A percentile compares a stretch with the other conserved stretches of the same genome.
Conservation (phyloP, 92 coral and sea anemone species). For the Phenganax stokvisi region DNA sequence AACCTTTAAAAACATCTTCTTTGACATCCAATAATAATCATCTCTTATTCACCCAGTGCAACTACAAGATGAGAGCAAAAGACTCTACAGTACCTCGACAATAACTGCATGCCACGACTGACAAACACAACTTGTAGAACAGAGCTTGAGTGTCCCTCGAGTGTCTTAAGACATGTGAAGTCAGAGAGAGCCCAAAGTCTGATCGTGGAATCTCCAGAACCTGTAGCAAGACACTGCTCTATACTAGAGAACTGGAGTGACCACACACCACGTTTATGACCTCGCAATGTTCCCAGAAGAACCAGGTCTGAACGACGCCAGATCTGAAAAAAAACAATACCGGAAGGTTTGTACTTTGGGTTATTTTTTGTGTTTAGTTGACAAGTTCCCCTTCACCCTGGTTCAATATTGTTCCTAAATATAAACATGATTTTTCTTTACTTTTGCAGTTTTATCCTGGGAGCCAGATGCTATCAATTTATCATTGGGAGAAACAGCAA, state of each 20-base stretch:
- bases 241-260: slow-evolving; percentile 84
- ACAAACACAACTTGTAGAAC: slow-evolving; percentile 71
- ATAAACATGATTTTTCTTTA: slow-evolving; percentile 1
- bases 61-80: background rate
- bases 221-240: slow-evolving; percentile 86
- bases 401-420: no score
- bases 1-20: background rate
- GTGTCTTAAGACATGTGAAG: slow-evolving; percentile 86
- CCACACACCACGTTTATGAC: slow-evolving; percentile 94
- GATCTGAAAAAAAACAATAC: slow-evolving; percentile 39
- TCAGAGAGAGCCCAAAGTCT: slow-evolving; percentile 96
- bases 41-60: no score
- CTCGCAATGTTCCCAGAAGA: slow-evolving; percentile 71
- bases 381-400: no score
- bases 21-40: background rate
- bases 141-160: slow-evolving; percentile 87
- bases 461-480: slow-evolving; percentile 91
- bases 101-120: slow-evolving; percentile 85
- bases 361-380: no score
- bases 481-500: slow-evolving; percentile 88
- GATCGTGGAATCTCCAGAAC: slow-evolving; percentile 85
- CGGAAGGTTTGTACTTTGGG: no score
- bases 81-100: slow-evolving; percentile 60
- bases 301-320: slow-evolving; percentile 72
- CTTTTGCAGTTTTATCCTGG: slow-evolving; percentile 92